phyloP scores from a whole-genome alignment of 2,113 vertebrate genomes.

The Coregonus clupeaformis region DNA sequence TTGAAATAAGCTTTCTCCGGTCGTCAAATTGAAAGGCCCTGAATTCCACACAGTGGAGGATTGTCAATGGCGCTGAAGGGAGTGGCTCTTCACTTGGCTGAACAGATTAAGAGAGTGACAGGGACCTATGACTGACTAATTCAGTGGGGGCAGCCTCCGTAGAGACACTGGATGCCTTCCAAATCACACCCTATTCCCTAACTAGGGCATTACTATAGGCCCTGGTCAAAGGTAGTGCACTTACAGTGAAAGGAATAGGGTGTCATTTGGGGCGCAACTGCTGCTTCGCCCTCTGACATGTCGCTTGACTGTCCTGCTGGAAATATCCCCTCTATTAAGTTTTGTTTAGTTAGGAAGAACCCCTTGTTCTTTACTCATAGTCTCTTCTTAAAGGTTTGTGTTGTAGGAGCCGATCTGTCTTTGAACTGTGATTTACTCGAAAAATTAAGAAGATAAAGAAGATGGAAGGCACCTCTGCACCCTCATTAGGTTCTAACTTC shows the following conservation, averaged over 20 bases:
- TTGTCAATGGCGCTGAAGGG: slow-evolving; percentile 65
- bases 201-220: no score
- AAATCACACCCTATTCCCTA: slow-evolving; percentile 1
- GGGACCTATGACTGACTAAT: slow-evolving; percentile 69
- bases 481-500: slow-evolving; percentile 43
- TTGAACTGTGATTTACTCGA: not conserved
- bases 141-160: slow-evolving; percentile 52
- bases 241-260: no score
- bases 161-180: no score
- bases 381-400: not conserved
- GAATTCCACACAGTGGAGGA: slow-evolving; percentile 34
- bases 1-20: slow-evolving; percentile 40
- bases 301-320: slow-evolving; percentile 39
- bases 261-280: no score
- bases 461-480: slow-evolving; percentile 38
- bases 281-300: slow-evolving; percentile 33
- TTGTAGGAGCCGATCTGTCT: not conserved
- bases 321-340: slow-evolving; percentile 45
- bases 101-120: slow-evolving; percentile 68
- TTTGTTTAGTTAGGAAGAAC: slow-evolving; percentile 18
- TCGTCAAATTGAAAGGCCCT: slow-evolving; percentile 57
- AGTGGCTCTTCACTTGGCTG: slow-evolving; percentile 66
- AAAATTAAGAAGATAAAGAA: not conserved
- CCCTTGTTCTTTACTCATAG: not conserved
- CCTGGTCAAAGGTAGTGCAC: no score